Evolutionary conservation across 2,888 invertebrate species (phyloP), one percentile per base, ranked within the genome.

Genomic region (Callinectes sapidus): DNA sequence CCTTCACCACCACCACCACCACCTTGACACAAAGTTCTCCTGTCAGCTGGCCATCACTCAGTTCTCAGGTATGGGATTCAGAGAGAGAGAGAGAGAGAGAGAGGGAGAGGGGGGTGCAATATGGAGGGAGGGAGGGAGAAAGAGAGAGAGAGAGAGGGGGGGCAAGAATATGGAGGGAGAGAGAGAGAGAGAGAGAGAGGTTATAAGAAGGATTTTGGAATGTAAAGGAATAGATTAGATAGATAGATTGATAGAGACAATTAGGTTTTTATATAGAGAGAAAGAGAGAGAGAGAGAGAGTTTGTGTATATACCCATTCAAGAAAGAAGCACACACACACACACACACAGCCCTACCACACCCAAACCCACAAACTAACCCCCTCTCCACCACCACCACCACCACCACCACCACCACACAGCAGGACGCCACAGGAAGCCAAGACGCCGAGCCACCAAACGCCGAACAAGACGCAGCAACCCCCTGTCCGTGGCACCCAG

Each of bases 11-110:
- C 95, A 95, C 54, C 61, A 87, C 71, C 93, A 89, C 48, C 90
- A 66, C 71, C 96, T 96, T 95, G 96, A 96, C 87, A 96, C 97
- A 35, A 96, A 96, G 95, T 96, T 97, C 94, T 96, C 96, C 16
- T 97, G 97, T 95, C 97, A 97, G 95, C 95, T 97, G 87, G 97
- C 97, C 18, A 96, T 97, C 95, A 97, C 97, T 2, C 97, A 97
- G 95, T 97, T 97, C 95, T 96, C 96, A 94, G 96, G 96, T 95
- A 96, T 96, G 96, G 28, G 89, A 3, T 39, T 39, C 35, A 81
- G 81, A 32, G 32, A 81, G 81, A 81, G 81, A 16, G 81, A 16
- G 81, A 81, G 81, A 35, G 81, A 81, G 81, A 35, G 35, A 81
- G 35, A 81, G 77, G 13, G 77, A 14, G 77, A 35, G 77, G 35